Evolutionary conservation across 2,888 invertebrate species (phyloP), one percentile per base, ranked within the genome.

Genomic region (Nomada fabriciana): DNA sequence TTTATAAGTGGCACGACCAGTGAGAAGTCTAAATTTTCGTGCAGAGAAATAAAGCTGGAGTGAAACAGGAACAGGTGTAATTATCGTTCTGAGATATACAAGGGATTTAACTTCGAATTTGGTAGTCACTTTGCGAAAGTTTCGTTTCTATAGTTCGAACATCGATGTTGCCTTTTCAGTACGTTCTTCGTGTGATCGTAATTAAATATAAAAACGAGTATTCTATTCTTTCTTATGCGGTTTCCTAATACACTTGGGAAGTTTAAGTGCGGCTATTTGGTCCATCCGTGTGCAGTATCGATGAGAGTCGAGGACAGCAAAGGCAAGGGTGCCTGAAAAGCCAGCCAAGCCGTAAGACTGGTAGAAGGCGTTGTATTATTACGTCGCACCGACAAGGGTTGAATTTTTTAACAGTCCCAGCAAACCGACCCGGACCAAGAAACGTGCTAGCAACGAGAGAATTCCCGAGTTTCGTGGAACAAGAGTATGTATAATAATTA

Each of bases 401-500:
- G 89, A 91, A 92, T 92, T 91, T 13, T 92, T 91, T 91, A 91
- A 92, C 90, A 90, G 89, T 88, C 87, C 85, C 74, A 10, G 59
- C 55, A 20, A 53, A 73, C 77, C 65, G 61, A 73, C 61, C 68
- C 36, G 36, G 64, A 53, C 50, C 52, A 74, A 61, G 74, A 61
- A 75, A 60, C 74, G 55, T 43, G 74, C 50, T 23, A 60, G 65
- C 36, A 64, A 61, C 36, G 55, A 52, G 71, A 67, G 82, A 80
- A 82, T 78, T 80, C 61, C 55, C 71, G 18, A 25, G 36, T 55
- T 72, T 74, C 78, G 75, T 60, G 63, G 72, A 53, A 57, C 70
- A 53, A 61, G 78, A 79, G 74, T 79, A 77, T 65, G 63, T 80
- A 83, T 76, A 81, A 84, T 86, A 86, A 86, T 86, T 85, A 78